A percentile compares a stretch with the other conserved stretches of the same genome.
Conservation (phyloP, 2,888 invertebrate species). For the Coronaproctus castanopsis region DNA sequence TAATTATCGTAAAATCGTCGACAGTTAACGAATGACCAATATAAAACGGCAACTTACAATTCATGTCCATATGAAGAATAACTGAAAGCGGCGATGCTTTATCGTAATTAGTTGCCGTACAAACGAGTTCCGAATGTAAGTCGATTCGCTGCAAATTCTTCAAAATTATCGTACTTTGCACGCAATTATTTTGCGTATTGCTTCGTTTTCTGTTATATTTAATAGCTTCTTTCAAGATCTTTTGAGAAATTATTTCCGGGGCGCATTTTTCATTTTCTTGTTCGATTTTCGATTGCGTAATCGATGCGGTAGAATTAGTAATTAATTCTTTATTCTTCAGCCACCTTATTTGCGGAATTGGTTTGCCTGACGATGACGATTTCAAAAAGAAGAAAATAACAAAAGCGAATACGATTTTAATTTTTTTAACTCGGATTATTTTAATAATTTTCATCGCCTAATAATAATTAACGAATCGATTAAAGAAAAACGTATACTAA, state of each 20-base stretch:
- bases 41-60: constrained; percentile 76
- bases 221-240: too few relatives aligned
- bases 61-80: constrained; percentile 73
- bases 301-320: not conserved
- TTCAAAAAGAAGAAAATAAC: constrained; percentile 1
- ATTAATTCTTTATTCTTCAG: constrained; percentile 4
- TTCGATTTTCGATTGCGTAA: not conserved
- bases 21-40: too few relatives aligned
- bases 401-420: constrained; percentile 1
- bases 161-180: constrained; percentile 39
- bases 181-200: too few relatives aligned
- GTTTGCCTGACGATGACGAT: constrained; percentile 7
- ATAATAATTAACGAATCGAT: too few relatives aligned
- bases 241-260: too few relatives aligned
- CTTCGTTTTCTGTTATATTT: too few relatives aligned
- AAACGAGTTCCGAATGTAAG: constrained; percentile 61
- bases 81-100: constrained; percentile 56
- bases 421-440: too few relatives aligned
- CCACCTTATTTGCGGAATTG: constrained; percentile 9
- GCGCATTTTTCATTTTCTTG: not conserved
- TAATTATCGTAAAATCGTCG: too few relatives aligned
- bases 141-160: constrained; percentile 55
- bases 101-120: constrained; percentile 53
- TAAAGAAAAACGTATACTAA: too few relatives aligned
- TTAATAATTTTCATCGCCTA: too few relatives aligned